Base-by-base conservation (phyloP, 2,797 vertebrate species). In the Erpetoichthys calabaricus region DNA sequence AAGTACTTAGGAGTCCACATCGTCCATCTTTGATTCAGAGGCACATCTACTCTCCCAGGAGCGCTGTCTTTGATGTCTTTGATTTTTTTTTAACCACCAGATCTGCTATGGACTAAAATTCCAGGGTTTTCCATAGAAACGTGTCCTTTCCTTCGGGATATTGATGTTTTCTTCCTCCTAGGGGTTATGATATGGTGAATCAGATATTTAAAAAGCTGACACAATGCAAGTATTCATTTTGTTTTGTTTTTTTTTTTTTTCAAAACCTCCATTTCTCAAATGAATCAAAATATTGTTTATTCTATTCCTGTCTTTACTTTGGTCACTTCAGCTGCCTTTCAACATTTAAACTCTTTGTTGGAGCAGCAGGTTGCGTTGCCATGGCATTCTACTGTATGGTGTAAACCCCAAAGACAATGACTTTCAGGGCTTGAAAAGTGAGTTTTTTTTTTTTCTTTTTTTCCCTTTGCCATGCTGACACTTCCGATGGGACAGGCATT, bases 161-260 rank as follows among this genome's bases (percentile, higher is more conserved):
- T 94, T 96, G 91, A 97, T 97, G 93, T 92, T 92, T 94, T 94
- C 91, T 91, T 91, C 92, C 78, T 91, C 86, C 86, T 89, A 80
- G 92, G 94, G 92, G 94, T 95, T 94, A 94, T 94, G 91, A 97
- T 92, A 94, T 94, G 92, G 91, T 97, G 86, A 93, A 96, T 95
- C 92, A 91, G 81, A 90, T 80, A 77, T 84, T 80, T 85, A 82
- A 92, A 86, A 89, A 84, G 84, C 82, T 64, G 64, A 79, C 82
- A 97, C 92, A 97, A 97, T 91, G 79, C 80, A 76, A 62, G 82
- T 80, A 89, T 97, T 95, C 90, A 94, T 71, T 81, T 82, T 80
- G 77, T 69, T 70, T 64, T 63, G 63, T 69, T 74, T 79, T 81
- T 77, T 75, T 74, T 75, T 70, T 75, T 84, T 75, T 78, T 82